These are phyloP conservation scores for Pomatostomus ruficeps DNA, from an alignment of 2,113 vertebrate genomes.

Conservation along the genomic window DNA sequence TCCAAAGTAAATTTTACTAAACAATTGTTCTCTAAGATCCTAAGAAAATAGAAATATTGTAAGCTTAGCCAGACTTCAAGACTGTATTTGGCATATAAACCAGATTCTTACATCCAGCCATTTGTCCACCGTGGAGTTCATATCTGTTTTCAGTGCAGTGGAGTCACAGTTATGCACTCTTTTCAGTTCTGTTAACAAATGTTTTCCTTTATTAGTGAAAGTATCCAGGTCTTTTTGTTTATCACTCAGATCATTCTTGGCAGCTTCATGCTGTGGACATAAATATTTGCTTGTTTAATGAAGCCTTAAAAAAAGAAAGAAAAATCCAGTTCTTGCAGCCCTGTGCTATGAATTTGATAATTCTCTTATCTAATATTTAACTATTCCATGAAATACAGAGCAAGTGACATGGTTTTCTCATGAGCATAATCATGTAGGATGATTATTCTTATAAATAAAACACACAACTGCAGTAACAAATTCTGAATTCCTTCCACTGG, in stretches of 20 bases:
- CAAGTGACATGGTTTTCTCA: neutral
- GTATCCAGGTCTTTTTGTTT: constrained; percentile 86
- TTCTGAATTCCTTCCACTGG: neutral
- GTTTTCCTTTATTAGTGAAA: constrained; percentile 86
- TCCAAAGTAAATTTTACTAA: neutral
- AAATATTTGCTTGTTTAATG: constrained; percentile 54
- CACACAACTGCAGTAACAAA: neutral
- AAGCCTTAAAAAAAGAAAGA: neutral
- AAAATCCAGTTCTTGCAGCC: neutral
- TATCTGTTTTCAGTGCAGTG: constrained; percentile 74
- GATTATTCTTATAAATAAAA: neutral
- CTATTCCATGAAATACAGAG: neutral
- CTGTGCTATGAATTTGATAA: neutral
- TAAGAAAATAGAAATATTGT: neutral
- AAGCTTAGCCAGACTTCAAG: neutral
- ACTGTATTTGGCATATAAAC: neutral
- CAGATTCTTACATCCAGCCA: constrained; percentile 87
- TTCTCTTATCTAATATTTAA: neutral
- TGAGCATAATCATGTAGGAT: neutral
- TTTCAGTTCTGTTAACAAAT: constrained; percentile 83
- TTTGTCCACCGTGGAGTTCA: constrained; percentile 81
- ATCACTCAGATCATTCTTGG: constrained; percentile 78
- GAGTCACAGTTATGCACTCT: constrained; percentile 76
- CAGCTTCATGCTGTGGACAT: constrained; percentile 81
- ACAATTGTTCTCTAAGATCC: neutral